These are phyloP conservation scores for Phainopepla nitens DNA, from an alignment of 2,113 vertebrate genomes.

Conservation along the genomic window DNA sequence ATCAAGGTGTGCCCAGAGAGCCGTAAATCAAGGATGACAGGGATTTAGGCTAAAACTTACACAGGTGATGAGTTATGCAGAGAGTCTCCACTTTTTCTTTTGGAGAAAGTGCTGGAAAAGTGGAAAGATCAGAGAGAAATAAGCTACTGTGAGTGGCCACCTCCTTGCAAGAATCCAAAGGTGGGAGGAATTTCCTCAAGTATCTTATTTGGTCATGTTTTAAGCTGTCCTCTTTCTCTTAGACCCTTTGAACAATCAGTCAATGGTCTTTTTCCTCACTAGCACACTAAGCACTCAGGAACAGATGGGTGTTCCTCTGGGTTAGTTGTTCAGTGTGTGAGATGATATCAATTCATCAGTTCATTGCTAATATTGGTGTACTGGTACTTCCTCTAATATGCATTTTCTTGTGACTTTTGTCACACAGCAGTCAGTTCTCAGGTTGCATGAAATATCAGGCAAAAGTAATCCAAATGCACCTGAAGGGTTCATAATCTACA, in stretches of 20 bases:
- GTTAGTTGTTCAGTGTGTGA: neutral
- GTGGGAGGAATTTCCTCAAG: neutral
- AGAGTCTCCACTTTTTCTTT: neutral
- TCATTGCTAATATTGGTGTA: neutral
- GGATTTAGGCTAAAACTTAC: neutral
- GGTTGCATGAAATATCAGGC: neutral
- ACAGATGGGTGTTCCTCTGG: neutral
- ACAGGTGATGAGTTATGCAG: neutral
- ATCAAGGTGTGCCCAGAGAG: neutral
- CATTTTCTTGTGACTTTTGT: neutral
- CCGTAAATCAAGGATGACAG: neutral
- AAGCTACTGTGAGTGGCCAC: neutral
- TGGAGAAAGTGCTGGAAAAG: neutral
- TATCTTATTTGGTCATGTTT: neutral
- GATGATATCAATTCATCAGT: neutral
- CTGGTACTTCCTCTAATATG: neutral
- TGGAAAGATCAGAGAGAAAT: neutral
- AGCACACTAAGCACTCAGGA: neutral
- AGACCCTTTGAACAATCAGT: neutral
- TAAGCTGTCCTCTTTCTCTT: neutral
- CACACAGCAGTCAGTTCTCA: neutral
- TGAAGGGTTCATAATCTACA: neutral
- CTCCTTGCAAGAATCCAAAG: neutral
- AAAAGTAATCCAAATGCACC: neutral
- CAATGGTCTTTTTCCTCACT: neutral